A percentile compares a stretch with the other conserved stretches of the same genome.
phyloP scores from a whole-genome alignment of 1,140 invertebrate genomes.

The Bombus impatiens region DNA sequence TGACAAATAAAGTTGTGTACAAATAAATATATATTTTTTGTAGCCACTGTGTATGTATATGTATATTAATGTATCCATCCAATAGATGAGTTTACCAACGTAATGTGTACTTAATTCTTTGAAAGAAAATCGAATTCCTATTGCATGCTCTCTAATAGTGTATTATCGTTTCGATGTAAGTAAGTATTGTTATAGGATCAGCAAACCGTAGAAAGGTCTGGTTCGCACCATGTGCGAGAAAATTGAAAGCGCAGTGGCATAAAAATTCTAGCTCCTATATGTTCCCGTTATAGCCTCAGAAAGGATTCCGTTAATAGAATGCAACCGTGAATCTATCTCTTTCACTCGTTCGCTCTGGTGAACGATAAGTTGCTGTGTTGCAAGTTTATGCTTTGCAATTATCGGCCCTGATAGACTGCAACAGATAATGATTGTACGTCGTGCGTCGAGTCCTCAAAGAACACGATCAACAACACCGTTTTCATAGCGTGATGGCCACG shows the following conservation, averaged over 20 bases:
- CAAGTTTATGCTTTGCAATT: slow-evolving; percentile 25
- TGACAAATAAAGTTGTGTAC: no score
- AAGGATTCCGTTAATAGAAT: slow-evolving; percentile 65
- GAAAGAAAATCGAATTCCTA: neutral
- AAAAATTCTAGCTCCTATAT: slow-evolving; percentile 31
- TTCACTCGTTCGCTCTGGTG: neutral
- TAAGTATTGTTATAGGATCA: neutral
- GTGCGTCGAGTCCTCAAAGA: slow-evolving; percentile 47
- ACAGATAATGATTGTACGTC: slow-evolving; percentile 28
- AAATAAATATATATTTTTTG: no score
- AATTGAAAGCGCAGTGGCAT: slow-evolving; percentile 38
- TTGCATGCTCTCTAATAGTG: neutral
- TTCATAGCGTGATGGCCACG: slow-evolving; percentile 31
- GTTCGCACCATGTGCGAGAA: slow-evolving; percentile 14
- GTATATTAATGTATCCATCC: neutral
- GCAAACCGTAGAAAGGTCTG: slow-evolving; percentile 12
- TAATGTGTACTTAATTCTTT: neutral
- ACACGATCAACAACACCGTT: slow-evolving; percentile 20
- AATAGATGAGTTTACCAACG: neutral
- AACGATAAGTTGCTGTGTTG: neutral
- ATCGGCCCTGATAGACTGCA: slow-evolving; percentile 27
- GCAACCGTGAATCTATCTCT: slow-evolving; percentile 15
- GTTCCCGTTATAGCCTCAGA: slow-evolving; percentile 47
- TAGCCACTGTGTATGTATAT: no score
- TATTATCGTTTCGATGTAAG: neutral